A percentile compares a stretch with the other conserved stretches of the same genome.
phyloP scores from a whole-genome alignment of 2,797 vertebrate genomes.

The Poeciliopsis presidionis region DNA sequence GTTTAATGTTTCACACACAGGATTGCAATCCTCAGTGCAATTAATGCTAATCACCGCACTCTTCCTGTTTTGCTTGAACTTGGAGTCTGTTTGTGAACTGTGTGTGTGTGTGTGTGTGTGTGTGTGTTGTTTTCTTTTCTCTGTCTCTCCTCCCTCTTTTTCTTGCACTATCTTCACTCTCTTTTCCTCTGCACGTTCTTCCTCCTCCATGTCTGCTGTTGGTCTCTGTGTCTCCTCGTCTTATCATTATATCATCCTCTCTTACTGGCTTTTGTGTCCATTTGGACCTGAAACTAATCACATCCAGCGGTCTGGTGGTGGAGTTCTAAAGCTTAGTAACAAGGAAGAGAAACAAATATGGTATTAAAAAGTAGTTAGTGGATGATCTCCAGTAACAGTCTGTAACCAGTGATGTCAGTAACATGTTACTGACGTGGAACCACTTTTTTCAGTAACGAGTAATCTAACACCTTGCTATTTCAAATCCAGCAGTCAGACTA shows the following conservation, averaged over 20 bases:
- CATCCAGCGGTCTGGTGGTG: slow-evolving; percentile 70
- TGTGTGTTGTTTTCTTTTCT: slow-evolving; percentile 8
- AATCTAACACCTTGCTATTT: no score
- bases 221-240: slow-evolving; percentile 81
- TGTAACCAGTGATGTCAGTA: neutral
- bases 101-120: neutral
- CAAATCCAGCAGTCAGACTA: no score
- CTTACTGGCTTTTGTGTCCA: slow-evolving; percentile 81
- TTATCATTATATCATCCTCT: slow-evolving; percentile 80
- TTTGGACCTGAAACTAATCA: slow-evolving; percentile 81
- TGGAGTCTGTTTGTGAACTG: slow-evolving; percentile 75
- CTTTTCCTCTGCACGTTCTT: slow-evolving; percentile 46
- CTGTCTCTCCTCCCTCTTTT: slow-evolving; percentile 1
- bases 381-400: neutral
- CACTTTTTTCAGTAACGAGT: no score
- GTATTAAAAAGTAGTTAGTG: neutral
- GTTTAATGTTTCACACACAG: slow-evolving; percentile 94
- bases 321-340: slow-evolving; percentile 70
- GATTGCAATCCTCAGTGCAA: slow-evolving; percentile 85
- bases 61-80: slow-evolving; percentile 91
- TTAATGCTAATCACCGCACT: slow-evolving; percentile 90
- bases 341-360: slow-evolving; percentile 20
- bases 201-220: slow-evolving; percentile 63
- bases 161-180: slow-evolving; percentile 12
- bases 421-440: no score